Evolutionary conservation across 1,140 invertebrate genomes (phyloP).

Genomic region (Teleopsis dalmanni): DNA sequence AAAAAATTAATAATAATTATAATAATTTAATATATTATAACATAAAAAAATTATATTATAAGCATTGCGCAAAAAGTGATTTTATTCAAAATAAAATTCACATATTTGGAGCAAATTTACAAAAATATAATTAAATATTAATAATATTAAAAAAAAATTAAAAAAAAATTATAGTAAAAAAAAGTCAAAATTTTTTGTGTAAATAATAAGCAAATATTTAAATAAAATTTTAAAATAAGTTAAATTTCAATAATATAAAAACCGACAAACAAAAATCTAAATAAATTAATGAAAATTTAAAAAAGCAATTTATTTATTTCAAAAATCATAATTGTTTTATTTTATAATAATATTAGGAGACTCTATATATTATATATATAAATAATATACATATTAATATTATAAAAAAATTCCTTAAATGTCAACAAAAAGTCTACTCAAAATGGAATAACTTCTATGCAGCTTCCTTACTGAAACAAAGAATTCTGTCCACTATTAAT

Average conservation of each 20-base stretch:
- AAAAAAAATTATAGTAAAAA: not conserved
- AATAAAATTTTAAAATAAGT: slow-evolving; percentile 3
- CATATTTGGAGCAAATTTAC: slow-evolving; percentile 19
- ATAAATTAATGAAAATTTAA: too few species aligned
- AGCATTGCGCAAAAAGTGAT: slow-evolving; percentile 28
- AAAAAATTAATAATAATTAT: slow-evolving; percentile 8
- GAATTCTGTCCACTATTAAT: too few species aligned
- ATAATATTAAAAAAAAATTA: not conserved
- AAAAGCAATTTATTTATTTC: too few species aligned
- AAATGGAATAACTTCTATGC: too few species aligned
- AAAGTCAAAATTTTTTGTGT: slow-evolving; percentile 2
- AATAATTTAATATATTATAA: slow-evolving; percentile 7
- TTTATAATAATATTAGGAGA: too few species aligned
- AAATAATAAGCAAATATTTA: slow-evolving; percentile 6
- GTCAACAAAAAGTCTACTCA: too few species aligned
- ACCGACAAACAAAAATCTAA: too few species aligned
- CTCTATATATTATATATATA: too few species aligned
- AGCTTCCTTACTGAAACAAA: too few species aligned
- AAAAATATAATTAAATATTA: slow-evolving; percentile 2
- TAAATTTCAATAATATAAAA: slow-evolving; percentile 28
- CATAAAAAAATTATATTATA: slow-evolving; percentile 10
- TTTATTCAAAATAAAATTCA: slow-evolving; percentile 42
- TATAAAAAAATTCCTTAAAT: too few species aligned
- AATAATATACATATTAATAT: too few species aligned
- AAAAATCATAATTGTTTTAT: too few species aligned